Evolutionary conservation across 1,140 invertebrate species (phyloP).

Genomic region (Adoxophyes honmai): DNA sequence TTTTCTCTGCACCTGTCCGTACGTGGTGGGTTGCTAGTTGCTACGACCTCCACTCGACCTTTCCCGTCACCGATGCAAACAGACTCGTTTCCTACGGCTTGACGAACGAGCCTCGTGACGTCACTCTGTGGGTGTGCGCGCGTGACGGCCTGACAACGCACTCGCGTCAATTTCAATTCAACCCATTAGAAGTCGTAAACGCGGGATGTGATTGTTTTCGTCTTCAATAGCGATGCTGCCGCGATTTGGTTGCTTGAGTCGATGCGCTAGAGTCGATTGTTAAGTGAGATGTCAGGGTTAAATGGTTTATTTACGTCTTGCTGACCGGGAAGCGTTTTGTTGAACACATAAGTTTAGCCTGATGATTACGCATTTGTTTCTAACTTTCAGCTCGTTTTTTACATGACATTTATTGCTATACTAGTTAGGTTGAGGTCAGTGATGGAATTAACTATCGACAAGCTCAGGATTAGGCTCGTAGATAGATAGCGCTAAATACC

Average conservation of each 20-base stretch:
- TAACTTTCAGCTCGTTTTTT: too few species aligned
- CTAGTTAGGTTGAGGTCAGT: too few species aligned
- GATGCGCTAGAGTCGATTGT: neutral
- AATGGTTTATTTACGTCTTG: neutral
- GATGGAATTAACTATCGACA: too few species aligned
- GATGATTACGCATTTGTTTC: too few species aligned
- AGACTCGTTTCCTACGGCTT: conserved; percentile 2
- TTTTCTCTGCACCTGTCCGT: too few species aligned
- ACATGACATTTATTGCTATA: too few species aligned
- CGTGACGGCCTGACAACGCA: conserved; percentile 35
- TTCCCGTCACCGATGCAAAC: neutral
- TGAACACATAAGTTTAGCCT: too few species aligned
- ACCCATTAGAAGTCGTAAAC: conserved; percentile 31
- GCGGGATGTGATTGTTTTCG: conserved; percentile 35
- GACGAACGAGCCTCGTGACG: neutral
- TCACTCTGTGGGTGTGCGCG: conserved; percentile 40
- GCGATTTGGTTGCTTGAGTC: neutral
- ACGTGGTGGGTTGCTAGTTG: too few species aligned
- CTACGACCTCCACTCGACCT: neutral
- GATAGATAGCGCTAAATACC: too few species aligned
- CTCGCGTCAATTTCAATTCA: conserved; percentile 31
- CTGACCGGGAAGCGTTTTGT: neutral
- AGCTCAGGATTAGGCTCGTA: too few species aligned
- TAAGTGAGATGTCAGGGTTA: neutral
- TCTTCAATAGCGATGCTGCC: neutral